phyloP scores from a whole-genome alignment of 2,113 vertebrate species.

The Leptosomus discolor region DNA sequence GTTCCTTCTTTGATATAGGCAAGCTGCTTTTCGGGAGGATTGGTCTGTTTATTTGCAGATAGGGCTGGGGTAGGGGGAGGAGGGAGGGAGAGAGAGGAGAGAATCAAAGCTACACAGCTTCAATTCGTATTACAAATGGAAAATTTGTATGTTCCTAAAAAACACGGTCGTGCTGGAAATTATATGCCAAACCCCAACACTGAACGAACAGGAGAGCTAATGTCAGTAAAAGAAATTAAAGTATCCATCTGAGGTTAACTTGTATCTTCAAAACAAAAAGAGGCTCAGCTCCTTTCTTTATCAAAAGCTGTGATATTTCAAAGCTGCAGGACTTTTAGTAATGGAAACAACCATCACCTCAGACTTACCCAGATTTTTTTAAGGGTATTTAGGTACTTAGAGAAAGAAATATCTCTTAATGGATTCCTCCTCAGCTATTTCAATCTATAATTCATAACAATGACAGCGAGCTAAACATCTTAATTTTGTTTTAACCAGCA shows the following conservation, averaged over 20 bases:
- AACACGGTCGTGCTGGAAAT: background rate
- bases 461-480: background rate
- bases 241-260: background rate
- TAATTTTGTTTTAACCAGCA: background rate
- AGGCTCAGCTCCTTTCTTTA: background rate
- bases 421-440: background rate
- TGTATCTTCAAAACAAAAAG: background rate
- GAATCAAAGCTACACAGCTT: background rate
- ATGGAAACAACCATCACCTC: background rate
- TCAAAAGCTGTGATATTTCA: background rate
- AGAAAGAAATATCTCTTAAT: background rate
- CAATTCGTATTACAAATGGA: background rate
- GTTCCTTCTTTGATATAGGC: conserved; percentile 20
- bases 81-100: background rate
- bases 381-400: background rate
- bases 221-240: background rate
- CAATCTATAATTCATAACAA: background rate
- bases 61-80: background rate
- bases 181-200: background rate
- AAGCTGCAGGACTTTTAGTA: background rate
- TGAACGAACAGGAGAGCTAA: background rate
- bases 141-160: background rate
- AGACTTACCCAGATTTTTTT: background rate
- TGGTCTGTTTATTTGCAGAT: conserved; percentile 26
- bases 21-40: conserved; percentile 6